phyloP scores from a whole-genome alignment of 92 coral and sea anemone genomes.

The Metridium senile region DNA sequence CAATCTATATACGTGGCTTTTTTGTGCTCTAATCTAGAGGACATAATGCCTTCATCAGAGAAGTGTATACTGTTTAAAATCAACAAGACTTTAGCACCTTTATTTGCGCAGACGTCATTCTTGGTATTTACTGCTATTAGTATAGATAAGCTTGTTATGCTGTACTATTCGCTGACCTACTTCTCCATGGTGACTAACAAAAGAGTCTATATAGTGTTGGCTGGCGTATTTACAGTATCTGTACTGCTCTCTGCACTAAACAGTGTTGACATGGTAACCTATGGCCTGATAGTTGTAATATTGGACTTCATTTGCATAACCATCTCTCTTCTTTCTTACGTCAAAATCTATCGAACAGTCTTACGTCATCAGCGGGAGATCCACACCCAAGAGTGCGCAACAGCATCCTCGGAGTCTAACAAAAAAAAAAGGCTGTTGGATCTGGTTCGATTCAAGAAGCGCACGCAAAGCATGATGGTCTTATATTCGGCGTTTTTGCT shows the following conservation, averaged over 20 bases:
- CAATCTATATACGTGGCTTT: constrained; percentile 6
- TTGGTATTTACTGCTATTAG: constrained; percentile 30
- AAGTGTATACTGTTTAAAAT: constrained; percentile 8
- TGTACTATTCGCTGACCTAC: constrained; percentile 16
- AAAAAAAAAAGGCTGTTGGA: constrained; percentile 1
- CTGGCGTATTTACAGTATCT: background rate
- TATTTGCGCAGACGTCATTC: constrained; percentile 16
- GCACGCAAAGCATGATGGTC: constrained; percentile 14
- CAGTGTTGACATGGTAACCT: background rate
- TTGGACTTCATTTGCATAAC: constrained; percentile 1
- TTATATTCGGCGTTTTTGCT: constrained; percentile 8
- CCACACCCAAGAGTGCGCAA: constrained; percentile 17
- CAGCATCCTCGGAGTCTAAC: background rate
- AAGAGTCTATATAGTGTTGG: background rate
- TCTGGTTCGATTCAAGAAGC: constrained; percentile 27
- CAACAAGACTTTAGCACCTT: background rate
- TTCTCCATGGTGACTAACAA: background rate
- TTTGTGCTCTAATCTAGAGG: background rate
- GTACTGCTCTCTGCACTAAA: background rate
- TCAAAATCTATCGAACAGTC: constrained; percentile 26
- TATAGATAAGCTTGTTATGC: constrained; percentile 22
- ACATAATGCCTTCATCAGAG: background rate
- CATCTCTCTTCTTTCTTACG: constrained; percentile 20
- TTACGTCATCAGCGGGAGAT: constrained; percentile 24
- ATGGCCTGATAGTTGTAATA: background rate